A percentile compares a stretch with the other conserved stretches of the same genome.
phyloP scores from a whole-genome alignment of 53 echinoderm and acorn worm genomes.

The Patiria pectinifera region DNA sequence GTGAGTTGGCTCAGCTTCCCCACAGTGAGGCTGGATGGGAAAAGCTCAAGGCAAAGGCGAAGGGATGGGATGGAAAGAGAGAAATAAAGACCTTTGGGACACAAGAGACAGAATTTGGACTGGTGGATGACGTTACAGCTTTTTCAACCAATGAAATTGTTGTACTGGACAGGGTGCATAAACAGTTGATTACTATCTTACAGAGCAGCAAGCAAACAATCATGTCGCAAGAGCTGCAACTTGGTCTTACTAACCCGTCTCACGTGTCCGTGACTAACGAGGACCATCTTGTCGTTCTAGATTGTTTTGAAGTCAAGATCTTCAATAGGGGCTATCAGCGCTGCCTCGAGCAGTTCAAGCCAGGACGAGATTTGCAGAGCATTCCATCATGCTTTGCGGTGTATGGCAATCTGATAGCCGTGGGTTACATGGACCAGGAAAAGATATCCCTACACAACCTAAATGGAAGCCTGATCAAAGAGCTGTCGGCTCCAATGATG shows the following conservation, averaged over 20 bases:
- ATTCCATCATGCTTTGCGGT: slow-evolving; percentile 7
- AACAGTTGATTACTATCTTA: not conserved
- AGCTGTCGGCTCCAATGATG: not conserved
- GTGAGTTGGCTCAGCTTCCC: no score
- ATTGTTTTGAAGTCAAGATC: not conserved
- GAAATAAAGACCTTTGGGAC: not conserved
- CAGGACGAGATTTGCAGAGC: not conserved
- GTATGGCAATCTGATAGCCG: slow-evolving; percentile 8
- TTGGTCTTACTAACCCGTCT: not conserved
- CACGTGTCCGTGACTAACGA: not conserved
- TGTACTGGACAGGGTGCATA: not conserved
- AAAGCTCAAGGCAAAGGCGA: no score
- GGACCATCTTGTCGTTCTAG: slow-evolving; percentile 2
- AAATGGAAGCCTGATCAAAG: not conserved
- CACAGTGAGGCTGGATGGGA: no score
- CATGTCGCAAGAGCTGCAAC: not conserved
- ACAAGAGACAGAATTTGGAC: not conserved
- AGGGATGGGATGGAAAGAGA: not conserved
- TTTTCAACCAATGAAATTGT: slow-evolving; percentile 9
- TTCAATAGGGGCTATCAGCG: not conserved
- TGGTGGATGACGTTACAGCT: not conserved
- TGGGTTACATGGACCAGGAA: not conserved
- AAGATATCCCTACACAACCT: slow-evolving; percentile 9
- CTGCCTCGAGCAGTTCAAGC: not conserved
- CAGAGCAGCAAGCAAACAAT: not conserved